Evolutionary conservation across 1,140 invertebrate genomes (phyloP), one percentile per base, ranked within the genome.

Genomic region (Lysiphlebus fabarum): DNA sequence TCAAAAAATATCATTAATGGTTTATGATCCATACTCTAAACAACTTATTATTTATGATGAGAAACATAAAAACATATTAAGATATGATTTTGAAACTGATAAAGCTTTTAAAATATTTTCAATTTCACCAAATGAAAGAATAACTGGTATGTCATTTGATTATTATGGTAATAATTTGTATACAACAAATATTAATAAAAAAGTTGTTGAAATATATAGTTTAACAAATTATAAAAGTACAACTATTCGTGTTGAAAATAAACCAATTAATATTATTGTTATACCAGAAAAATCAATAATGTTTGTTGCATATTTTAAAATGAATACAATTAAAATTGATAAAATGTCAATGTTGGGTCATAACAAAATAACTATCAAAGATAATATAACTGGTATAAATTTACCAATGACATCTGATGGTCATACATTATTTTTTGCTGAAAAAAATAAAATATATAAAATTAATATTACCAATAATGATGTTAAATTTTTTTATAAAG

Each of bases 61-160:
- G 14, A 42, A 63, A 4, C 40, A 26, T 5, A 59, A 65, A 12
- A 37, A 56, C 0, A 70, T 81, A 14, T 70, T 69, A 14, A 61
- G 64, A 5, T 73, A 67, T 11, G 64, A 82, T 58, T 73, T 82
- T 57, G 65, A 67, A 0, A 75, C 69, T 0, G 74, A 73, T 1
- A 36, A 70, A 5, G 66, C 77, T 2, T 64, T 71, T 6, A 37
- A 70, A 4, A 61, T 87, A 2, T 44, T 82, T 0, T 65, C 73
- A 12, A 1, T 26, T 62, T 77, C 2, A 79, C 81, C 4, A 62
- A 1, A 87, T 37, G 80, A 81, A 4, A 76, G 81, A 26, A 70
- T 90, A 0, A 79, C 80, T 8, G 83, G 84, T 8, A 80, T 91
- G 80, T 83, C 82, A 63, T 88, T 86, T 67, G 89, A 91, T 75